Evolutionary conservation across 2,113 vertebrate genomes (phyloP), one percentile per base, ranked within the genome.

Genomic region (Siphamia tubifer): DNA sequence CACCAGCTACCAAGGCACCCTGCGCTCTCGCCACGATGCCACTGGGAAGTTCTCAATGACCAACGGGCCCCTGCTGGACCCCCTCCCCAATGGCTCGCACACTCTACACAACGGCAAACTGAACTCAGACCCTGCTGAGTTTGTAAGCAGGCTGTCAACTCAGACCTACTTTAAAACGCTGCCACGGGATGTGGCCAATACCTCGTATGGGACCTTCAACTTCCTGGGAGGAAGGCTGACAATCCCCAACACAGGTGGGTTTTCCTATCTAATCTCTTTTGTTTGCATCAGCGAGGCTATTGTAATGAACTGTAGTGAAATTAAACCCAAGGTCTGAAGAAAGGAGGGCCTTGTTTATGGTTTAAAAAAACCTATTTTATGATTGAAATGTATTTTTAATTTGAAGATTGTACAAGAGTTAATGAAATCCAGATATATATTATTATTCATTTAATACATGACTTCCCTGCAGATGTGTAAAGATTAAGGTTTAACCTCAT

Each of bases 131-230:
- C 92, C 94, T 0, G 82, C 94, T 0, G 95, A 96, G 68, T 96
- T 97, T 1, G 91, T 98, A 64, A 95, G 93, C 65, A 93, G 96
- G 42, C 93, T 99, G 68, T 94, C 96, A 36, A 93, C 95, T 16
- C 96, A 98, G 88, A 96, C 73, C 88, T 97, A 96, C 91, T 97
- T 98, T 58, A 98, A 97, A 54, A 97, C 98, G 1, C 89, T 99
- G 80, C 94, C 96, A 16, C 94, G 95, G 0, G 95, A 97, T 65
- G 89, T 90, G 35, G 94, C 92, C 74, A 97, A 96, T 91, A 95
- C 96, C 87, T 95, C 96, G 31, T 99, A 96, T 0, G 98, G 98
- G 74, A 99, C 98, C 62, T 99, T 99, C 88, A 99, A 99, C 91
- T 99, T 98, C 92, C 75, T 99, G 43, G 98, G 98, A 13, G 98